Conservation (phyloP, 2,888 invertebrate species). For the Tetanocera ferruginea region DNA sequence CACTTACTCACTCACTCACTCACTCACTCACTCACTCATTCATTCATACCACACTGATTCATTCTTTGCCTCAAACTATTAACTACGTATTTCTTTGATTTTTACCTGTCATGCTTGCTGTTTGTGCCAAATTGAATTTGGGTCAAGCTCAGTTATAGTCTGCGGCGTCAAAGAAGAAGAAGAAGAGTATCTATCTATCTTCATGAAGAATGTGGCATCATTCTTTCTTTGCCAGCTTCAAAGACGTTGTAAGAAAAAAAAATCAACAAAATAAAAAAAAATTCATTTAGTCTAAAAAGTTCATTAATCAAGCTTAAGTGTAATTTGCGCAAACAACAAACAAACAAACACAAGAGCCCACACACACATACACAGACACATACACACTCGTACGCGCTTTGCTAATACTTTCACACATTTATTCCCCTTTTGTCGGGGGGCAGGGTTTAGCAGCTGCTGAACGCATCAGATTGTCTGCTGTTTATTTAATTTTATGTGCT, state of each 20-base stretch:
- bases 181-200: background rate
- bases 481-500: background rate
- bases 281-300: conserved; percentile 7
- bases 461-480: background rate
- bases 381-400: background rate
- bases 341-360: background rate
- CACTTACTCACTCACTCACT: background rate
- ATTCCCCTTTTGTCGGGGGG: background rate
- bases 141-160: conserved; percentile 35
- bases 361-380: background rate
- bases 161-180: background rate
- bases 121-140: conserved; percentile 35
- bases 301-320: conserved; percentile 37
- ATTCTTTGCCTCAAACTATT: background rate
- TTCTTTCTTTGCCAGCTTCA: background rate
- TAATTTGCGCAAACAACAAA: conserved; percentile 5
- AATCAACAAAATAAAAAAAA: background rate
- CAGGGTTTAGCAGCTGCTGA: background rate
- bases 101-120: conserved; percentile 23
- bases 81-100: background rate
- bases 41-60: background rate
- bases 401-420: background rate
- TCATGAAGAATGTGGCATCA: background rate
- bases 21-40: background rate
- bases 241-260: background rate